A percentile compares a stretch with the other conserved stretches of the same genome.
These are phyloP conservation scores for Solen grandis DNA, from an alignment of 1,140 invertebrate species.

Conservation along the genomic window DNA sequence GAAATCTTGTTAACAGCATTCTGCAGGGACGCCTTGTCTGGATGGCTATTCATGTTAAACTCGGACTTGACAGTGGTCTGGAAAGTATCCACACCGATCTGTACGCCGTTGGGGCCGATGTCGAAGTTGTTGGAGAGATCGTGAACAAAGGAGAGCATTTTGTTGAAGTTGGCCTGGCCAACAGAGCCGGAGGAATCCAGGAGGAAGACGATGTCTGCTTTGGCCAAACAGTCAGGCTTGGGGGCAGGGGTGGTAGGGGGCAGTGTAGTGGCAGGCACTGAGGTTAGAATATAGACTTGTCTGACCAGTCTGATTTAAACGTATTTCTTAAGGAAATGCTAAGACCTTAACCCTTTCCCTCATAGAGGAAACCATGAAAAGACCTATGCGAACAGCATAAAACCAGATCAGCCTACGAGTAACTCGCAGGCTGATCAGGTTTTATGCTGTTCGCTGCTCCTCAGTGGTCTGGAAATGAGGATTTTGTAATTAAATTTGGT, in stretches of 20 bases:
- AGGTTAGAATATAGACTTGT: neutral
- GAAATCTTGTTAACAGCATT: slow-evolving; percentile 63
- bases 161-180: slow-evolving; percentile 65
- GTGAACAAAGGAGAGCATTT: slow-evolving; percentile 63
- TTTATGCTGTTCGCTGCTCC: no score
- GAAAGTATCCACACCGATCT: slow-evolving; percentile 65
- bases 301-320: no score
- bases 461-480: no score
- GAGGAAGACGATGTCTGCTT: slow-evolving; percentile 71
- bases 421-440: no score
- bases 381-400: no score
- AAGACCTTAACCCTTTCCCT: no score
- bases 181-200: slow-evolving; percentile 72
- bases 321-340: no score
- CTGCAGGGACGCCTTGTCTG: slow-evolving; percentile 48
- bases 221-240: slow-evolving; percentile 62
- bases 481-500: no score
- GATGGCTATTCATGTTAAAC: slow-evolving; percentile 69
- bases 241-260: slow-evolving; percentile 56
- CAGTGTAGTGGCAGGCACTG: slow-evolving; percentile 46
- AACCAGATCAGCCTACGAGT: no score
- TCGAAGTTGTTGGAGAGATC: slow-evolving; percentile 60
- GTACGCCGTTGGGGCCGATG: slow-evolving; percentile 56
- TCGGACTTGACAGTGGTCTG: slow-evolving; percentile 56
- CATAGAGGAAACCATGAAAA: no score